These are phyloP conservation scores for Chascanopsetta lugubris DNA, from an alignment of 2,113 vertebrate genomes.

Conservation along the genomic window DNA sequence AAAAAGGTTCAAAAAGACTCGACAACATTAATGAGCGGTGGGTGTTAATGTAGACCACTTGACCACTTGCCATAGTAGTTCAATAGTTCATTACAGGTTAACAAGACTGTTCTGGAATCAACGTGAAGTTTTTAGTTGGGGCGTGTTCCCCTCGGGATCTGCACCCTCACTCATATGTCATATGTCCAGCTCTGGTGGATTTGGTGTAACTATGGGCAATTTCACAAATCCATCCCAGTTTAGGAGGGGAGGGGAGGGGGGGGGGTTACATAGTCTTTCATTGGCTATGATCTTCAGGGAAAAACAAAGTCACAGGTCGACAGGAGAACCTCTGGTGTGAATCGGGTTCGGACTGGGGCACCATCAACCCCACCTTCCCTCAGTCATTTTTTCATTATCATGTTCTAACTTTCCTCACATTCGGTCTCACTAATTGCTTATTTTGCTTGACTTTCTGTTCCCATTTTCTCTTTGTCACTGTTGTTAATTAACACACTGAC, in stretches of 20 bases:
- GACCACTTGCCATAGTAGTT: no score
- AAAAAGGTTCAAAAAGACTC: no score
- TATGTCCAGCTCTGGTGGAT: no score
- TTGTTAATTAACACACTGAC: neutral
- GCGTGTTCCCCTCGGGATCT: no score
- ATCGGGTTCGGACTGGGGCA: conserved; percentile 32
- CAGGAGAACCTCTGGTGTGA: conserved; percentile 43
- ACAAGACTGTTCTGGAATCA: no score
- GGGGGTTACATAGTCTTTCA: neutral
- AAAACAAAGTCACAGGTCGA: neutral
- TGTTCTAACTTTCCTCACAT: neutral
- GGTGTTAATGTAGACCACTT: no score
- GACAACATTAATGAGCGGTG: no score
- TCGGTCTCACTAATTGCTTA: neutral
- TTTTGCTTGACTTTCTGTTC: conserved; percentile 3
- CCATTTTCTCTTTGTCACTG: neutral
- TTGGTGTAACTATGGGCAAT: neutral
- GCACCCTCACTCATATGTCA: no score
- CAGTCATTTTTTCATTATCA: conserved; percentile 5
- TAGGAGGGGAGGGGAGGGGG: no score
- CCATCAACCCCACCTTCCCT: conserved; percentile 20
- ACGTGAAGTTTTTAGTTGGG: no score
- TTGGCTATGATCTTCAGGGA: neutral
- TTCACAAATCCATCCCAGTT: neutral
- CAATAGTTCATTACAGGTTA: no score